Base-by-base conservation (phyloP, 2,888 invertebrate genomes). In the Clepsis dumicolana region DNA sequence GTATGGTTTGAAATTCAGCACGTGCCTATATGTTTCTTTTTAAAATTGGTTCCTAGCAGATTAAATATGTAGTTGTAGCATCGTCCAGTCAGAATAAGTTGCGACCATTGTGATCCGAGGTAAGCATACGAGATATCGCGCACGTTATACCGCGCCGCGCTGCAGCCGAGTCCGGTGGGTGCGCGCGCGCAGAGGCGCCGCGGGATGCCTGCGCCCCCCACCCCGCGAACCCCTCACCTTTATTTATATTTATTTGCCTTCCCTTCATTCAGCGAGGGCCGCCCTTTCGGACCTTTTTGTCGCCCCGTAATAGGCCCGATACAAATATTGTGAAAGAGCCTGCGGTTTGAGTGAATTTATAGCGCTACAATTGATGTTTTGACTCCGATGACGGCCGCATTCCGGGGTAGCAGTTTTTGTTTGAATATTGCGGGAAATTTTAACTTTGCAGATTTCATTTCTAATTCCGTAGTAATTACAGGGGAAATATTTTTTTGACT, bases 231-330 rank as follows among this genome's bases (percentile, higher is more conserved):
- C 86, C 88, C 83, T 88, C 84, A 86, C 89, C 91, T 92, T 93
- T 92, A 93, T 93, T 93, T 93, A 92, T 93, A 91, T 93, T 93
- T 93, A 93, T 93, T 93, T 93, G 93, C 92, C 92, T 92, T 91
- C 92, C 91, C 91, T 93, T 92, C 93, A 93, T 93, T 93, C 91
- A 93, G 87, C 86, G 85, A 88, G 88, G 84, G 89, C 90, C 91
- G 92, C 91, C 93, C 89, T 91, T 92, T 92, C 91, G 91, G 92
- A 87, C 89, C 87, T 91, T 93, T 93, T 93, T 93, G 92, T 89
- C 90, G 87, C 87, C 77, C 81, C 81, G 82, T 85, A 86, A 87
- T 86, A 85, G 86, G 84, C 84, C 88, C 89, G 92, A 89, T 89
- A 93, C 92, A 93, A 93, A 93, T 92, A 93, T 93, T 93, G 90